phyloP scores from a whole-genome alignment of 2,888 invertebrate species.

The Drosophila mayaguana region DNA sequence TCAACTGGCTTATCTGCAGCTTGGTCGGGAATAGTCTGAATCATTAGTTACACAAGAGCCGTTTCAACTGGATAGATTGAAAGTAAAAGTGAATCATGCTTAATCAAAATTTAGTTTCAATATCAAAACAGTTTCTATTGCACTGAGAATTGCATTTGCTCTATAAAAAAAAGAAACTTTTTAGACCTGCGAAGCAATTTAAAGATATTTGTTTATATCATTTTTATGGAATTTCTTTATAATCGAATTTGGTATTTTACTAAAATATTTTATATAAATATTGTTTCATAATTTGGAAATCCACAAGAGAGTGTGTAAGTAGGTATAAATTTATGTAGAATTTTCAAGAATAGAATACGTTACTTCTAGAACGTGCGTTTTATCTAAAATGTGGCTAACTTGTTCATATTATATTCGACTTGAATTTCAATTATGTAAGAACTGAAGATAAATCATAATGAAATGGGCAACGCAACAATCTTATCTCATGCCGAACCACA shows the following conservation, averaged over 20 bases:
- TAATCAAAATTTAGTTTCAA: background rate
- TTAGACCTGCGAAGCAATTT: background rate
- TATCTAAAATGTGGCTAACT: background rate
- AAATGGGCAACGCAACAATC: background rate
- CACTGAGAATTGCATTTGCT: background rate
- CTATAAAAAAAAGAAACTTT: accelerated
- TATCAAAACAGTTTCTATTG: background rate
- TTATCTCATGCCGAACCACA: background rate
- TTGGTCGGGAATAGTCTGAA: background rate
- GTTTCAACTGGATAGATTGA: background rate
- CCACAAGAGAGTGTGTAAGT: background rate
- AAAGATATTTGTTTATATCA: background rate
- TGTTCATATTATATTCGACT: background rate
- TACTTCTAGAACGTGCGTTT: background rate
- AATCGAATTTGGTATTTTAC: too few species aligned
- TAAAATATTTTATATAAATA: background rate
- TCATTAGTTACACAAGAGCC: background rate
- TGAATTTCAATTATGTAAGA: background rate
- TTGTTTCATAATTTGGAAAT: background rate
- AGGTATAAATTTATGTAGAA: background rate
- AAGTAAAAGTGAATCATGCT: background rate
- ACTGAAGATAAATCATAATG: background rate
- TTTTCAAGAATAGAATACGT: background rate
- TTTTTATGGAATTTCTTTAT: too few species aligned
- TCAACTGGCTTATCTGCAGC: background rate